A percentile compares a stretch with the other conserved stretches of the same genome.
These are phyloP conservation scores for Idaea dimidiata DNA, from an alignment of 2,888 invertebrate genomes.

Conservation along the genomic window DNA sequence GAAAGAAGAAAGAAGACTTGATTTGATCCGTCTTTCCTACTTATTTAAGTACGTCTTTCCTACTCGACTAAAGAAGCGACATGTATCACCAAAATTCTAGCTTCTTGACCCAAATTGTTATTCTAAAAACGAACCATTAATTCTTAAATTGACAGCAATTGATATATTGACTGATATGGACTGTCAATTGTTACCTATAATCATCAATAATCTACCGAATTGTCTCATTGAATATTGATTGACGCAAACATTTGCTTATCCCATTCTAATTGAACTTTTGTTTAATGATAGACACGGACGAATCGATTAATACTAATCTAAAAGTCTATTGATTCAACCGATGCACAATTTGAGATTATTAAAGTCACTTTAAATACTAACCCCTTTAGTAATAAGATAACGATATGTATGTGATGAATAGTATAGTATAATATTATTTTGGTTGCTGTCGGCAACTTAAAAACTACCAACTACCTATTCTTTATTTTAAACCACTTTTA, in stretches of 20 bases:
- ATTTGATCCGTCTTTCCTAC: background rate
- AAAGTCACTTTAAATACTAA: background rate
- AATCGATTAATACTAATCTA: background rate
- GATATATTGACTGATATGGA: background rate
- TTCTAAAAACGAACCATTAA: constrained; percentile 5
- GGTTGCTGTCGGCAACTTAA: too few species aligned
- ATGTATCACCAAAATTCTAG: background rate
- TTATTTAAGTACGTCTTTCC: background rate
- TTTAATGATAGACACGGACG: background rate
- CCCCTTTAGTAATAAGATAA: too few species aligned
- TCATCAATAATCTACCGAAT: constrained; percentile 5
- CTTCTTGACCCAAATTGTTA: background rate
- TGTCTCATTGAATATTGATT: constrained; percentile 6
- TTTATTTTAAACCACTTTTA: too few species aligned
- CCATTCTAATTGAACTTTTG: background rate
- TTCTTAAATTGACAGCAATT: constrained; percentile 3
- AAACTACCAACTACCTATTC: too few species aligned
- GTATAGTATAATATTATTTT: too few species aligned
- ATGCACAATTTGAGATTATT: background rate
- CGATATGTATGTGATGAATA: too few species aligned
- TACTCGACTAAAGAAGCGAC: background rate
- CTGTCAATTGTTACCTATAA: background rate
- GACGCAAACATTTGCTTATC: background rate
- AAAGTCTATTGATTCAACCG: background rate
- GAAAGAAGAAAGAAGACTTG: too few species aligned